Evolutionary conservation across 2,888 invertebrate genomes (phyloP), one percentile per base, ranked within the genome.

Genomic region (Cecidostiba fungosa): DNA sequence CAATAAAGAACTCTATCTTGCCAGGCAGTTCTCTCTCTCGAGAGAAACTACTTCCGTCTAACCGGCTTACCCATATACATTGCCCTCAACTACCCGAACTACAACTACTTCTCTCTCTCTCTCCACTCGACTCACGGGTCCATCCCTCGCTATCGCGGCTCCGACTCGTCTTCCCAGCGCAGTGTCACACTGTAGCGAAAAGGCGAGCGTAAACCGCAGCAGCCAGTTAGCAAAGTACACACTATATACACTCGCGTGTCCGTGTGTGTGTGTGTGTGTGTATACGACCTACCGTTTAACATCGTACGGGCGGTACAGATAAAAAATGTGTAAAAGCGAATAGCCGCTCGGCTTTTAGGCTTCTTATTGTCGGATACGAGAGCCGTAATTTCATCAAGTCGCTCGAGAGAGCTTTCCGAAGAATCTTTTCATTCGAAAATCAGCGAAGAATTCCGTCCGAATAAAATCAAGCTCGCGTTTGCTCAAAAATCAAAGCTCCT

Each of bases 261-360:
- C n/a, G 36, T 3, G 23, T 14, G 72, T 19, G 16, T 6, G 54
- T 54, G 54, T 54, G 54, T 54, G 6, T 4, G 54, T 59, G 23
- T 59, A 23, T 59, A 59, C 54, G 54, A 59, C 54, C 54, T 8
- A 59, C 54, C 78, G 39, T 69, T 84, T 74, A 79, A 79, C 79
- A 79, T 84, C 69, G 50, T 72, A 66, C 59, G 50, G 43, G 83
- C 47, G 23, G 1, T 39, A 74, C 12, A 81, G 76, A 85, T 81
- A 85, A 81, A 85, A 85, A 77, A 77, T 81, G 77, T 81, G 81
- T 85, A 85, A 81, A 85, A 85, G 77, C 70, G 76, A 85, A 85
- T 77, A 26, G 54, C 54, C 54, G 6, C 8, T 3, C 26, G 66
- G 12, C 26, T 66, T 66, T 59, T 8, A 23, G n/a, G 23, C 23